These are phyloP conservation scores for Spheniscus mendiculus DNA, from an alignment of 2,113 vertebrate species.

Conservation along the genomic window DNA sequence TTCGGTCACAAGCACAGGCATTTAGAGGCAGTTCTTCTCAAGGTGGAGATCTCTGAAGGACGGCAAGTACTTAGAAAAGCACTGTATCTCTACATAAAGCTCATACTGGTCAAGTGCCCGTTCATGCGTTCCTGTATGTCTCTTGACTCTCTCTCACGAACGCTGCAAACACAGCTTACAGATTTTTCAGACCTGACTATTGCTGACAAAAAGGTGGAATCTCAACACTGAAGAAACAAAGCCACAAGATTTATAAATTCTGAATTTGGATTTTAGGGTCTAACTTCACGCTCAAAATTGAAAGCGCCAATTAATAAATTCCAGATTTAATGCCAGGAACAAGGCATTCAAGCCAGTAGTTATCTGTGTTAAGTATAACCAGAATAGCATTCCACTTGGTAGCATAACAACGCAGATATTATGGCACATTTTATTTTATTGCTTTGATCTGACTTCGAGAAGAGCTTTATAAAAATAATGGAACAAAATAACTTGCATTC, in stretches of 20 bases:
- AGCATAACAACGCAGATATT: not conserved
- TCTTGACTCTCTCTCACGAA: not conserved
- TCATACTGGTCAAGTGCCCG: not conserved
- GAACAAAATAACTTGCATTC: not conserved
- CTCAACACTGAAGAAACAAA: not conserved
- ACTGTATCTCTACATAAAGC: not conserved
- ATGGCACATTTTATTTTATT: not conserved
- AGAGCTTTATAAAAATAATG: not conserved
- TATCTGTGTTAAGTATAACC: not conserved
- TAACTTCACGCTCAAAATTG: not conserved
- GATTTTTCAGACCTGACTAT: not conserved
- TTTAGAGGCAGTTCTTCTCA: not conserved
- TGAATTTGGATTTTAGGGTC: not conserved
- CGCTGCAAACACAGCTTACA: not conserved
- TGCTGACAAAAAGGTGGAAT: not conserved
- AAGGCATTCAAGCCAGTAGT: not conserved
- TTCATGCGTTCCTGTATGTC: not conserved
- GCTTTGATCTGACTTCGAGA: not conserved
- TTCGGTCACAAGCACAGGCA: not conserved
- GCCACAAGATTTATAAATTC: not conserved
- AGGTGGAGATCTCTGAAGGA: not conserved
- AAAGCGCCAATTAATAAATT: not conserved
- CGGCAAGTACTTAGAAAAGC: not conserved
- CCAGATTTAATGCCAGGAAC: not conserved
- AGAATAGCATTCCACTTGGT: not conserved